phyloP scores from a whole-genome alignment of 2,888 invertebrate species.

The Amiota communis region DNA sequence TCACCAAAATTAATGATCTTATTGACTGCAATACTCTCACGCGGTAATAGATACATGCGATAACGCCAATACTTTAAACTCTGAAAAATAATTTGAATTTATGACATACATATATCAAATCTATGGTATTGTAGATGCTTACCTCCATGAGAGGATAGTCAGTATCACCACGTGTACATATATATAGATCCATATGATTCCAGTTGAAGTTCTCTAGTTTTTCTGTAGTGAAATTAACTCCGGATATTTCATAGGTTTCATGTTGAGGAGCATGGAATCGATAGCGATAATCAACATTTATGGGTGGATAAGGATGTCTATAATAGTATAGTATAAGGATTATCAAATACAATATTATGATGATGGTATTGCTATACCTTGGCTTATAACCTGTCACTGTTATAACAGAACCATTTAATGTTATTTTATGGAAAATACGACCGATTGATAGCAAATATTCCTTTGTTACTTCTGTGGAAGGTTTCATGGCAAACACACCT shows the following conservation, averaged over 20 bases:
- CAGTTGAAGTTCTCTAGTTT: constrained; percentile 96
- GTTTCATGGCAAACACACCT: constrained; percentile 64
- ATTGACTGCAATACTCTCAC: constrained; percentile 85
- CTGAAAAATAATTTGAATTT: constrained; percentile 72
- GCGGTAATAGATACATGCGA: constrained; percentile 89
- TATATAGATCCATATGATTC: constrained; percentile 98
- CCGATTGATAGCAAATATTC: constrained; percentile 93
- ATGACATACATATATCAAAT: background rate
- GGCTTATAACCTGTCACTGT: constrained; percentile 95
- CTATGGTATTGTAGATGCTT: constrained; percentile 47
- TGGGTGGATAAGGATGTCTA: constrained; percentile 95
- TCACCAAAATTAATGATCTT: constrained; percentile 83
- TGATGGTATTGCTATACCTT: constrained; percentile 75
- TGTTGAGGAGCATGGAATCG: constrained; percentile 94
- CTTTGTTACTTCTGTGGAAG: constrained; percentile 76
- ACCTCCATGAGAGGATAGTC: constrained; percentile 92
- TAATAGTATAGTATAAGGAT: constrained; percentile 74
- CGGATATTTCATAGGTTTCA: constrained; percentile 93
- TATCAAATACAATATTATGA: background rate
- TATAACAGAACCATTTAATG: constrained; percentile 89
- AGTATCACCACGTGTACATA: constrained; percentile 94
- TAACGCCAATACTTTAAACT: constrained; percentile 92
- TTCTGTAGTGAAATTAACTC: constrained; percentile 95
- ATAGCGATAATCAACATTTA: constrained; percentile 92
- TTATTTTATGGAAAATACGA: constrained; percentile 93